Conservation (phyloP, 2,888 invertebrate genomes). For the Melanostoma scalare region DNA sequence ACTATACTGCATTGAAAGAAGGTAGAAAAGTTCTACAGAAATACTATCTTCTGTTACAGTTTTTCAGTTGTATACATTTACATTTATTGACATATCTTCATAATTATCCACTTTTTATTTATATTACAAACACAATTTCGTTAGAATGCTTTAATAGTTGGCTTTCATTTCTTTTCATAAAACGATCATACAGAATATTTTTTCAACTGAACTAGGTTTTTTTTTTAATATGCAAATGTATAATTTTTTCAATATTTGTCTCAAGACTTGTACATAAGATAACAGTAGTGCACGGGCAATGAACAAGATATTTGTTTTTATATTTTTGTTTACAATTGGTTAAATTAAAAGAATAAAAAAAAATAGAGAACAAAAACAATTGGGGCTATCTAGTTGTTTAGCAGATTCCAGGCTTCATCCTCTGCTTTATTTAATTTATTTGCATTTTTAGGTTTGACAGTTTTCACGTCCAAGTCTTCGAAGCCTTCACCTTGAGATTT, state of each 20-base stretch:
- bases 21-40: not conserved
- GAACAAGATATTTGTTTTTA: slow-evolving; percentile 46
- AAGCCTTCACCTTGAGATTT: slow-evolving; percentile 79
- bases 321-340: slow-evolving; percentile 46
- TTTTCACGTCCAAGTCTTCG: slow-evolving; percentile 80
- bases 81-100: slow-evolving; percentile 64
- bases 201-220: slow-evolving; percentile 29
- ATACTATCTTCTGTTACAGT: not conserved
- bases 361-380: slow-evolving; percentile 27
- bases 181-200: slow-evolving; percentile 11
- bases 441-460: slow-evolving; percentile 76
- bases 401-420: slow-evolving; percentile 85
- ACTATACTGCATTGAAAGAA: not conserved
- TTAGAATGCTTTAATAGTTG: slow-evolving; percentile 34
- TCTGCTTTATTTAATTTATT: slow-evolving; percentile 83
- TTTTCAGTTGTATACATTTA: slow-evolving; percentile 61
- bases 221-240: slow-evolving; percentile 32
- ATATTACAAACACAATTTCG: slow-evolving; percentile 57
- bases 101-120: slow-evolving; percentile 4
- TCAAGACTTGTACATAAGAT: slow-evolving; percentile 29
- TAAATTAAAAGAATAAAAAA: not conserved
- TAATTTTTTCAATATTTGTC: slow-evolving; percentile 33
- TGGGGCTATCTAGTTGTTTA: slow-evolving; percentile 83
- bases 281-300: slow-evolving; percentile 19
- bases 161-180: slow-evolving; percentile 24